Conservation (phyloP, 2,888 invertebrate genomes). For the Cepaea hortensis region DNA sequence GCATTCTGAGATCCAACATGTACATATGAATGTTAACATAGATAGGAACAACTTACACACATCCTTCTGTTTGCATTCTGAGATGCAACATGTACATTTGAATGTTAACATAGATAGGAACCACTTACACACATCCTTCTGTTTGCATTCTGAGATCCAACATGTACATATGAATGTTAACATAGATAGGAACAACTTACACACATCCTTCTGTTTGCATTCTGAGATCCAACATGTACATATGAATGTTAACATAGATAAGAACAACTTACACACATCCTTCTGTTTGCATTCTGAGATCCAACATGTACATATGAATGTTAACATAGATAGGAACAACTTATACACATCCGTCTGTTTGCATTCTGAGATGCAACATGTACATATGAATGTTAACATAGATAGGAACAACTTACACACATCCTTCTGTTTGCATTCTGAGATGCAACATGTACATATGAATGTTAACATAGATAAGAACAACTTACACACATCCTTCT, state of each 20-base stretch:
- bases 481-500: not conserved
- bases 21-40: not conserved
- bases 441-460: not conserved
- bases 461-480: not conserved
- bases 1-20: not conserved
- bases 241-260: not conserved
- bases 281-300: not conserved
- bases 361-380: not conserved
- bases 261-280: not conserved
- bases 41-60: not conserved
- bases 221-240: not conserved
- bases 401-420: not conserved
- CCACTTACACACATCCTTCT: not conserved
- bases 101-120: not conserved
- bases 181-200: conserved; percentile 2
- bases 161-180: not conserved
- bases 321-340: not conserved
- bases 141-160: not conserved
- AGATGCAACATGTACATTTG: not conserved
- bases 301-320: not conserved
- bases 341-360: not conserved
- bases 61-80: not conserved
- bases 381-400: not conserved
- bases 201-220: not conserved
- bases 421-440: not conserved